These are phyloP conservation scores for Bugula neritina DNA, from an alignment of 2,888 invertebrate species.

Conservation along the genomic window DNA sequence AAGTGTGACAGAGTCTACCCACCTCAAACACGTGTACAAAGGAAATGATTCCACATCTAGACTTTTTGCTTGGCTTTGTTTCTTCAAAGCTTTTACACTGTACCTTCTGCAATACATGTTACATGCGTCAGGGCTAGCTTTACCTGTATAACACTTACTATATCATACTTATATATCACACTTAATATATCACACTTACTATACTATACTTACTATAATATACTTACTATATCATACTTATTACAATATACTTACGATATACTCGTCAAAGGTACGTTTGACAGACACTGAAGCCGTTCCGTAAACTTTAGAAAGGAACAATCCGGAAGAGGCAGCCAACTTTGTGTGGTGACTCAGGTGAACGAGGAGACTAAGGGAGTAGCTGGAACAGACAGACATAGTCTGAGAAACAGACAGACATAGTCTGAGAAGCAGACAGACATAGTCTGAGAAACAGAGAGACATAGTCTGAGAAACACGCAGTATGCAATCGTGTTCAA, in stretches of 20 bases:
- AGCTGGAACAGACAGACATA: conserved; percentile 59
- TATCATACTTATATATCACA: no score
- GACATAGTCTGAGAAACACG: not conserved
- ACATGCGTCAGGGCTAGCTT: no score
- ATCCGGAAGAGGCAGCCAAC: conserved; percentile 58
- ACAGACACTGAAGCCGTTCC: conserved; percentile 79
- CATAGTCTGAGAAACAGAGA: conserved; percentile 39
- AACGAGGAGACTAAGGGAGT: conserved; percentile 87
- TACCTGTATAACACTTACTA: no score
- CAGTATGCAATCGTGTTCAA: no score
- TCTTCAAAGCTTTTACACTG: conserved; percentile 76
- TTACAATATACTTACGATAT: conserved; percentile 65
- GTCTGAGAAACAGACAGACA: conserved; percentile 39
- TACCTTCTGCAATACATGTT: conserved; percentile 41
- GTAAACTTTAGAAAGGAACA: conserved; percentile 79
- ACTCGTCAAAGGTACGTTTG: conserved; percentile 83
- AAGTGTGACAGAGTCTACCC: conserved; percentile 28
- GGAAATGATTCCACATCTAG: conserved; percentile 81
- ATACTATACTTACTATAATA: no score
- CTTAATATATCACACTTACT: no score
- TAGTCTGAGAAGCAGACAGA: conserved; percentile 39
- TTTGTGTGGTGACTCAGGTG: conserved; percentile 82
- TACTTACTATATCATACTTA: no score
- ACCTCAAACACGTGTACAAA: conserved; percentile 83
- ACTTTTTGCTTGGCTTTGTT: conserved; percentile 65